Evolutionary conservation across 2,797 vertebrate species (phyloP).

Genomic region (Loriculus beryllinus): DNA sequence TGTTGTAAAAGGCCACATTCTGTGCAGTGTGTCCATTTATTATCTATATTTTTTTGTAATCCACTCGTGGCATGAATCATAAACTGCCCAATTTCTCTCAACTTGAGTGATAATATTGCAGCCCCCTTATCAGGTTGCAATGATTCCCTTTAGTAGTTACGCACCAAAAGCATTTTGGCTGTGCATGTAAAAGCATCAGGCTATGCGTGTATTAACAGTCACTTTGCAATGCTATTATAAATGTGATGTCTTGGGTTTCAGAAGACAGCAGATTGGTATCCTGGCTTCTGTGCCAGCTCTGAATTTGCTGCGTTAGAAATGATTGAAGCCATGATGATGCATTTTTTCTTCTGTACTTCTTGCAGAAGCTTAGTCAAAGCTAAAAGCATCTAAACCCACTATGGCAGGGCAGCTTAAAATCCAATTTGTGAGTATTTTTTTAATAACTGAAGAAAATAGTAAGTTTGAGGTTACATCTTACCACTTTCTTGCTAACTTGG

Average conservation of each 20-base stretch:
- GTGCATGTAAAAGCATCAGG: constrained; percentile 34
- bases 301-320: neutral
- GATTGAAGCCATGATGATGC: neutral
- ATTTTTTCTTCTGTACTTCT: neutral
- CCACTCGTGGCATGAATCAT: neutral
- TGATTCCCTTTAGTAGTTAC: neutral
- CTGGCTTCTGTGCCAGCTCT: neutral
- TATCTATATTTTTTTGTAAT: neutral
- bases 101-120: neutral
- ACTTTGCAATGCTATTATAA: neutral
- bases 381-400: neutral
- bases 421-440: neutral
- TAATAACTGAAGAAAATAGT: neutral
- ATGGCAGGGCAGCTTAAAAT: neutral
- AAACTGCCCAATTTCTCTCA: neutral
- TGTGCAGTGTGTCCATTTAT: neutral
- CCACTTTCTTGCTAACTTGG: neutral
- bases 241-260: neutral
- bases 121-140: neutral
- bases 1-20: neutral
- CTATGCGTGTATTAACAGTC: neutral
- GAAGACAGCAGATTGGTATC: neutral
- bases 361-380: neutral
- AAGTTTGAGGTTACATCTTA: neutral
- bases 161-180: constrained; percentile 27